Evolutionary conservation across 1,140 invertebrate species (phyloP), one percentile per base, ranked within the genome.

Genomic region (Tetragonula clypearis): DNA sequence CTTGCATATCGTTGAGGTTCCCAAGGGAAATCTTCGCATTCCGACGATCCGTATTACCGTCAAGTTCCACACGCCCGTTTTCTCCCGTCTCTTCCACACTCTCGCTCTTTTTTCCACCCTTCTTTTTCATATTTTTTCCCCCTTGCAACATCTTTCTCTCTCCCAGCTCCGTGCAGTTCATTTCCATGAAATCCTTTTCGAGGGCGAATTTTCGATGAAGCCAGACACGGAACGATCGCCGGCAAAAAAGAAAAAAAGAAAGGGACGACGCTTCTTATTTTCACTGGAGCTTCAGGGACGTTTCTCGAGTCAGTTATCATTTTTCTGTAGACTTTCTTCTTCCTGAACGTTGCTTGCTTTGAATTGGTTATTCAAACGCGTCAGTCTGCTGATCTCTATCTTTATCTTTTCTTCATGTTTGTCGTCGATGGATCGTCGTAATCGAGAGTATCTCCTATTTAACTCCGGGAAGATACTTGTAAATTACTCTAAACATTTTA

Each of bases 21-120:
- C 66, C 78, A 6, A 73, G 87, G 79, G 86, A 88, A 88, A 89
- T 90, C 68, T 88, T 53, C n/a, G 85, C 81, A 84, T 88, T 82
- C 55, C 82, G 26, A 49, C 71, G 80, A 90, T 90, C 60, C 80
- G 78, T 76, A 77, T 85, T 83, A 86, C 66, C 66, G 86, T 49
- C 72, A 90, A 85, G 77, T 90, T 82, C 79, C 75, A 69, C 87
- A 74, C 75, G 35, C n/a, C 23, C 23, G 55, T 65, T 87, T 71
- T 79, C 66, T 69, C 26, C 21, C 30, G 11, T 11, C 26, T 26
- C n/a, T 17, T 56, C 55, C 19, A 3, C 6, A 65, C 23, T 11
- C 69, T 62, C 71, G 6, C 35, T 17, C 35, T 23, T 30, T n/a
- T 30, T 8, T 35, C 80, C 26, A 41, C 23, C 21, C 74, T 66